Percentiles rank a stretch among this genome's conserved stretches.
These are phyloP conservation scores for Melanerpes formicivorus DNA, from an alignment of 2,113 vertebrate species.

Conservation along the genomic window DNA sequence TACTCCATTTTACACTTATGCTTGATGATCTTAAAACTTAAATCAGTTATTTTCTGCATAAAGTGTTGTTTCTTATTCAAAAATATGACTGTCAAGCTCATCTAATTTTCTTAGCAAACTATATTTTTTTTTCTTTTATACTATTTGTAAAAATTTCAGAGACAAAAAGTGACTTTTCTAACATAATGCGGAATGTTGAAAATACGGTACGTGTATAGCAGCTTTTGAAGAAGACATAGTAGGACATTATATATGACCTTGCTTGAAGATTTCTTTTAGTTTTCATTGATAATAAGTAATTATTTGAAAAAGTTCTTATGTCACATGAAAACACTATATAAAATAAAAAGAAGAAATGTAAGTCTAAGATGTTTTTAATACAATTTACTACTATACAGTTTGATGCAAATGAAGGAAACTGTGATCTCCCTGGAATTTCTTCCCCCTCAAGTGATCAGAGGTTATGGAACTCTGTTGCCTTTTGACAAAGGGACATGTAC, in stretches of 20 bases:
- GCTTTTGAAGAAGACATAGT: conserved; percentile 27
- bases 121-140: not conserved
- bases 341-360: conserved; percentile 44
- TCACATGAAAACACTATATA: conserved; percentile 28
- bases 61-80: not conserved
- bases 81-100: not conserved
- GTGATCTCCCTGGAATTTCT: not conserved
- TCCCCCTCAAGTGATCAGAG: not conserved
- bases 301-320: conserved; percentile 16
- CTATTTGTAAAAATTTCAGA: not conserved
- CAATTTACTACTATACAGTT: not conserved
- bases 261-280: conserved; percentile 52
- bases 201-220: conserved; percentile 15
- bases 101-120: not conserved
- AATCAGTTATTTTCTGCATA: not conserved
- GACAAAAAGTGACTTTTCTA: not conserved
- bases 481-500: not conserved
- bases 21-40: not conserved
- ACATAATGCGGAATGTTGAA: conserved; percentile 3
- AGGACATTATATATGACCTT: conserved; percentile 63
- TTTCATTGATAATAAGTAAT: conserved; percentile 68
- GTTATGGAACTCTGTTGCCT: not conserved
- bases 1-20: not conserved
- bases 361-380: conserved; percentile 25
- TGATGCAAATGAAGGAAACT: not conserved